A percentile compares a stretch with the other conserved stretches of the same genome.
Conservation (phyloP, 2,888 invertebrate genomes). For the Drosophila subsilvestris region DNA sequence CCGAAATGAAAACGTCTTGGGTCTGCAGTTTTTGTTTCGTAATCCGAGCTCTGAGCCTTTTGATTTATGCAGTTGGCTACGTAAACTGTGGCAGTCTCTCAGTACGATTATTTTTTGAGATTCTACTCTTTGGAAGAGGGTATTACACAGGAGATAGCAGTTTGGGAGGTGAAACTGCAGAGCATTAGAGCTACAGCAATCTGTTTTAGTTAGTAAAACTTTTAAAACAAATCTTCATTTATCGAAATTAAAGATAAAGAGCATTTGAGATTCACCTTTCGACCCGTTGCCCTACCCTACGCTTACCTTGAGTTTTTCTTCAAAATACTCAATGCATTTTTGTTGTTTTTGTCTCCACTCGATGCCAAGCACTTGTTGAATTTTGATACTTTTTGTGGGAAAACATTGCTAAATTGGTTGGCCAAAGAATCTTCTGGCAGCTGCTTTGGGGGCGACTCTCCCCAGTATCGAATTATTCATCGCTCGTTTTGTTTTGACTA, state of each 20-base stretch:
- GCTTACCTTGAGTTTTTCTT: constrained; percentile 29
- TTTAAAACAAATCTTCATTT: background rate
- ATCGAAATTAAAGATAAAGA: background rate
- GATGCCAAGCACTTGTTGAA: constrained; percentile 58
- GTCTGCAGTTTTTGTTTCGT: constrained; percentile 58
- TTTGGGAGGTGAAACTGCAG: background rate
- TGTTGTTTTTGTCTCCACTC: constrained; percentile 16
- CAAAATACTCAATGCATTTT: constrained; percentile 36
- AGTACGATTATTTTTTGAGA: constrained; percentile 15
- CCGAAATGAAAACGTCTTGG: constrained; percentile 41
- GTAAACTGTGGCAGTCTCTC: constrained; percentile 52
- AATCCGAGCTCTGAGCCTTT: constrained; percentile 60
- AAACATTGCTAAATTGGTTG: constrained; percentile 45
- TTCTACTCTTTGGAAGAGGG: background rate
- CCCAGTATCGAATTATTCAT: constrained; percentile 28
- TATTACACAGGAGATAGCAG: background rate
- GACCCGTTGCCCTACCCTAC: background rate
- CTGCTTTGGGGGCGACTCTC: constrained; percentile 37
- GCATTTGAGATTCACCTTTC: background rate
- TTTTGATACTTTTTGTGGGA: constrained; percentile 59
- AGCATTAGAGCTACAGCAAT: background rate
- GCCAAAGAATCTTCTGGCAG: constrained; percentile 29
- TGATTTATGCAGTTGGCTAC: constrained; percentile 71
- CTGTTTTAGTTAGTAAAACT: no score
- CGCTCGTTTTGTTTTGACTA: constrained; percentile 22